Base-by-base conservation (phyloP, 2,797 vertebrate species). In the Protosalanx chinensis region DNA sequence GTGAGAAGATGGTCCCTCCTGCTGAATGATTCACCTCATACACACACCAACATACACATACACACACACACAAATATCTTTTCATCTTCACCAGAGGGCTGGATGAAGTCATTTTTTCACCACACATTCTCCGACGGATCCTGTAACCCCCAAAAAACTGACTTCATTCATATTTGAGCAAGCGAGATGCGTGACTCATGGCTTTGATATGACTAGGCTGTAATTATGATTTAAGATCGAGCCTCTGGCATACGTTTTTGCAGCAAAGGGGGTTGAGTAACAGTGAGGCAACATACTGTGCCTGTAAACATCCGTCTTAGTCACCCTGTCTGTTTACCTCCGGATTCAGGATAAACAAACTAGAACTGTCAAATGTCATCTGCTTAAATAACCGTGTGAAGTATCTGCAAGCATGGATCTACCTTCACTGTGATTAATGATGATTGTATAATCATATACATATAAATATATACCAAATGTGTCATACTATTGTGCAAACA, bases 61-160 rank as follows among this genome's bases (percentile, higher is more conserved):
- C 64, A 56, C 30, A 30, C 41, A 23, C 4, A 58, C 41, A 41
- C 60, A 4, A 12, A 33, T 33, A 33, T 33, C 60, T 87, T 86
- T 88, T 90, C 85, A 81, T 74, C 82, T 76, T 68, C 71, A 82
- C 65, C 76, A 75, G 74, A 81, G 71, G 73, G 60, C 59, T 68
- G 61, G 71, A 78, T 91, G 91, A 92, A 77, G 86, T 92, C 88
- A 91, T 90, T 71, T 79, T 87, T 74, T 69, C 83, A 72, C 74
- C 78, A 56, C 86, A 85, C 88, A 89, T 89, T 91, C 87, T 89
- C 87, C 90, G 90, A 91, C 90, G 78, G 18, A 70, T 51, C 66
- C 85, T 66, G 70, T 82, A 86, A 87, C 81, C 85, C 81, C 85
- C 80, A 81, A 86, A 57, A 56, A 81, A 74, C 78, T 87, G 85